A percentile compares a stretch with the other conserved stretches of the same genome.
phyloP scores from a whole-genome alignment of 2,888 invertebrate species.

The Lepidochrysops patricia region DNA sequence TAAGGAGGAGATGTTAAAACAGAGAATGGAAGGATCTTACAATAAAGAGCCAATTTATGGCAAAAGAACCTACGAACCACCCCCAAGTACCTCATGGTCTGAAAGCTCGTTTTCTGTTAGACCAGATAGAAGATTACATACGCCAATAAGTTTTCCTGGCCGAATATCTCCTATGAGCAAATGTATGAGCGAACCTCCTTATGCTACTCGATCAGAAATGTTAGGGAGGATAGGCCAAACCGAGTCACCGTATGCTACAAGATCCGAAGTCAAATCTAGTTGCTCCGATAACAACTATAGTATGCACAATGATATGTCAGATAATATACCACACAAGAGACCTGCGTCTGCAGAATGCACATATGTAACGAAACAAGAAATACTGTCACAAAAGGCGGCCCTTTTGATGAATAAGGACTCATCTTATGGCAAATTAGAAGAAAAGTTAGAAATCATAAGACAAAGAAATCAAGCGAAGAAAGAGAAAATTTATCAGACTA shows the following conservation, averaged over 20 bases:
- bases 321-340: conserved; percentile 44
- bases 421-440: conserved; percentile 54
- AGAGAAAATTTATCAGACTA: conserved; percentile 68
- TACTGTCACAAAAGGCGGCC: conserved; percentile 66
- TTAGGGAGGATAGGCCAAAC: conserved; percentile 51
- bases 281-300: conserved; percentile 58
- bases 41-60: conserved; percentile 57
- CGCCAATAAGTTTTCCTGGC: conserved; percentile 54
- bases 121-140: conserved; percentile 59
- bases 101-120: conserved; percentile 57
- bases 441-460: conserved; percentile 68
- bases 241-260: conserved; percentile 55
- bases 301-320: conserved; percentile 44
- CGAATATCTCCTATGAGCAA: conserved; percentile 59
- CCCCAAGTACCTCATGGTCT: conserved; percentile 54
- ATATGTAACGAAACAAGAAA: conserved; percentile 69
- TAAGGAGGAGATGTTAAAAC: conserved; percentile 64
- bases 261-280: conserved; percentile 59
- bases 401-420: conserved; percentile 61
- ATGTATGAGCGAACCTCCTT: conserved; percentile 68
- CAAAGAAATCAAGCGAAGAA: conserved; percentile 71
- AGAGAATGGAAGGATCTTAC: conserved; percentile 51
- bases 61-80: conserved; percentile 64
- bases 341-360: conserved; percentile 66
- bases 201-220: conserved; percentile 62